Evolutionary conservation across 1,140 invertebrate genomes (phyloP).

Genomic region (Bombus consobrinus): DNA sequence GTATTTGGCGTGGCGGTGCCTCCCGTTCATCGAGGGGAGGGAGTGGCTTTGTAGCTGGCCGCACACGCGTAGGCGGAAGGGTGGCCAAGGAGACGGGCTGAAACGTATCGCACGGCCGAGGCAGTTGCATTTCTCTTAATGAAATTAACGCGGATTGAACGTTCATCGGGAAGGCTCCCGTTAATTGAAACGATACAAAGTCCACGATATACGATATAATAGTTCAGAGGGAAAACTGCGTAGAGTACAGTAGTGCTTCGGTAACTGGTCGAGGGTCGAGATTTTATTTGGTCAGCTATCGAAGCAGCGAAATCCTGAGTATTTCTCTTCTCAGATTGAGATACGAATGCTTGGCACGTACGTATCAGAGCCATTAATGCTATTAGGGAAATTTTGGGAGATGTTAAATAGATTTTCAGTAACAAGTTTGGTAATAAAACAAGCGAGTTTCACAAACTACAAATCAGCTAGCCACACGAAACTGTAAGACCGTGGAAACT

Average conservation of each 20-base stretch:
- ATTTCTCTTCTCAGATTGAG: too few relatives aligned
- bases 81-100: background rate
- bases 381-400: too few relatives aligned
- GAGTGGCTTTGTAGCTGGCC: background rate
- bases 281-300: background rate
- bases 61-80: background rate
- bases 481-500: too few relatives aligned
- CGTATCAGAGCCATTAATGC: too few relatives aligned
- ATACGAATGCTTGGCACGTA: too few relatives aligned
- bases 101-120: background rate
- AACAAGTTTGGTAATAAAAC: too few relatives aligned
- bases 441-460: too few relatives aligned
- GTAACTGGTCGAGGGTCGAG: background rate
- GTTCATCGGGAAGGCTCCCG: background rate
- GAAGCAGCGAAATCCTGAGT: background rate
- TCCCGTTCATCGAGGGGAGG: background rate
- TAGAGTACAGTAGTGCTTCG: background rate
- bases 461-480: too few relatives aligned
- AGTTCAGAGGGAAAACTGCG: background rate
- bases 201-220: background rate
- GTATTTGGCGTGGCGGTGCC: background rate
- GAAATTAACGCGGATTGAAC: background rate
- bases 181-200: background rate
- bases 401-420: too few relatives aligned
- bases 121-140: constrained; percentile 22